phyloP scores from a whole-genome alignment of 2,113 vertebrate species.

The Petrocephalus zakoni region DNA sequence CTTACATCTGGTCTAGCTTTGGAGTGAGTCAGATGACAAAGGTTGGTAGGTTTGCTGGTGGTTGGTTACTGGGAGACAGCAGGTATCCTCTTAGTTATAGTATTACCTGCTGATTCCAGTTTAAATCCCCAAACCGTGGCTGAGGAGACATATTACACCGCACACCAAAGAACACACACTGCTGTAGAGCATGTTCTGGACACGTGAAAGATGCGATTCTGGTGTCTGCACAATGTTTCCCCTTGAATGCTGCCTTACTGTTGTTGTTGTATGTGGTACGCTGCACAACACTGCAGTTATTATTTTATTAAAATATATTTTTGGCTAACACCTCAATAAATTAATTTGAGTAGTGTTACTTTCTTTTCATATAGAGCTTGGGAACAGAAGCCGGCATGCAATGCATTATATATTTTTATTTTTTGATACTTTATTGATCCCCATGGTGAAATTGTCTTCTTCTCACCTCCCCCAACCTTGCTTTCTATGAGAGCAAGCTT shows the following conservation, averaged over 20 bases:
- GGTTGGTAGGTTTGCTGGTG: neutral
- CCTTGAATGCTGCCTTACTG: neutral
- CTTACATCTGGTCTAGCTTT: neutral
- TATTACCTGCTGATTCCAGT: neutral
- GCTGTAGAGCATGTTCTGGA: neutral
- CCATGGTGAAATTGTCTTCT: too few species aligned
- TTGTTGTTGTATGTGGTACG: neutral
- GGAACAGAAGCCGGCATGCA: too few species aligned
- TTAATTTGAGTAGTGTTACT: neutral
- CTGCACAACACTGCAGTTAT: neutral
- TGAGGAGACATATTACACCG: neutral
- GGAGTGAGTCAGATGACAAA: neutral
- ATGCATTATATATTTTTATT: too few species aligned
- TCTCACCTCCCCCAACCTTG: too few species aligned
- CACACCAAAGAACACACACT: neutral
- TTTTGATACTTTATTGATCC: too few species aligned
- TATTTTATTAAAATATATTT: neutral
- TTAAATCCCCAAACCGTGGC: neutral
- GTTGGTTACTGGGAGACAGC: neutral
- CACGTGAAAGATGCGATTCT: neutral
- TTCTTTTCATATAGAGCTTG: too few species aligned
- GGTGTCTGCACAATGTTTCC: neutral
- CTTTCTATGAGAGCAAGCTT: too few species aligned
- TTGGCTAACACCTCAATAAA: neutral
- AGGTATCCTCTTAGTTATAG: neutral